Conservation (phyloP, 2,888 invertebrate species). For the Cryptocephalus primarius region DNA sequence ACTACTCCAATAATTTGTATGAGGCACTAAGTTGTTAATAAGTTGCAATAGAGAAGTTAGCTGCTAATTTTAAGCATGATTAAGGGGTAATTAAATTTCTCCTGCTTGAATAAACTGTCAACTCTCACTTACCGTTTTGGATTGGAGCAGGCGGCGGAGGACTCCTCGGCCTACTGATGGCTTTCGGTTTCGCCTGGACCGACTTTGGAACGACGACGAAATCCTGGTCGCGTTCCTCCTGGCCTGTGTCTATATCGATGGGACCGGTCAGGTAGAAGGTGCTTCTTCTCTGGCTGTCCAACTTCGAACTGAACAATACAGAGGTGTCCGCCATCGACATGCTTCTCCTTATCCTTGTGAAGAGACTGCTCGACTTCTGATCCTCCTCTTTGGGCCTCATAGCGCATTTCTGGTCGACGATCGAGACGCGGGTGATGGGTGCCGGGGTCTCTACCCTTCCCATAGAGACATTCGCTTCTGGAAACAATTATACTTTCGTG, state of each 20-base stretch:
- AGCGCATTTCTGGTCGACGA: neutral
- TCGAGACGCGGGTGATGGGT: neutral
- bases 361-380: slow-evolving; percentile 18
- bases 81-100: no score
- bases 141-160: slow-evolving; percentile 32
- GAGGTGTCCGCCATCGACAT: slow-evolving; percentile 41
- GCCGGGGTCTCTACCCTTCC: neutral
- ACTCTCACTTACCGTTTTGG: no score
- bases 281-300: slow-evolving; percentile 44
- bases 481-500: no score
- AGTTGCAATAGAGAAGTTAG: no score
- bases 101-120: no score
- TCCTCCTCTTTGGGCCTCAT: slow-evolving; percentile 5
- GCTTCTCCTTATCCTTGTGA: slow-evolving; percentile 50
- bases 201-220: slow-evolving; percentile 5
- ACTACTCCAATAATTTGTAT: no score
- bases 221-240: neutral
- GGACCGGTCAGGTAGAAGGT: slow-evolving; percentile 63
- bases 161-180: slow-evolving; percentile 23
- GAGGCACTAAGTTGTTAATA: no score
- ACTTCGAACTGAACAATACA: slow-evolving; percentile 38
- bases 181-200: neutral
- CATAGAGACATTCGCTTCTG: no score
- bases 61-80: no score
- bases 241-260: slow-evolving; percentile 44